Base-by-base conservation (phyloP, 2,888 invertebrate genomes). In the Orthosia gothica region DNA sequence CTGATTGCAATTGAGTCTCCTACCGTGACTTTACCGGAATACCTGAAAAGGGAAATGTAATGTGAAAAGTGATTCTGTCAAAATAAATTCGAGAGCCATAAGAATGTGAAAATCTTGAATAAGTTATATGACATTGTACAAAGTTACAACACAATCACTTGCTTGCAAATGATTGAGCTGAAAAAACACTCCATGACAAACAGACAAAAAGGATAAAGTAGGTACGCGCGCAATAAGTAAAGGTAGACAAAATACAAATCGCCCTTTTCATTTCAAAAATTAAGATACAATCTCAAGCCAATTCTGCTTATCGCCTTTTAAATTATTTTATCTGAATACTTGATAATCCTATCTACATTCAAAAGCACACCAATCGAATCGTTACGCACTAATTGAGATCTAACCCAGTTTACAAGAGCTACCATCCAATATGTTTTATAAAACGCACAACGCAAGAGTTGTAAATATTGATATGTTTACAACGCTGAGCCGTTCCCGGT, bases 391-490 rank as follows among this genome's bases (percentile, higher is more conserved):
- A 40, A 54, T 45, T 26, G 11, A 32, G 15, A 63, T 52, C 18
- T 47, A 52, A 79, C 23, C 26, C 26, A 26, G 26, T 26, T 26
- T 1, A 26, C 26, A 3, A 3, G 26, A 26, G 26, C 26, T 1
- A 26, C 4, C 15, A 54, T 40, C 32, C 7, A 45, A 49, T 26
- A n/a, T 70, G 57, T 80, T 79, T 72, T 65, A 65, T 55, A 69
- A 78, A 81, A 71, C 73, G 58, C 72, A 50, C 57, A 67, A 20
- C 11, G 66, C 65, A 73, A 77, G 75, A 76, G 82, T 84, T 85
- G 83, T 89, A 87, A 89, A 89, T 88, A 87, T 88, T 84, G 82
- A 71, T 87, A 83, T 89, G 87, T 88, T 86, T 88, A 87, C 87
- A 82, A 83, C 74, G 23, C 15, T 47, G 76, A 82, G 73, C 74